Percentiles rank a stretch among this genome's conserved stretches.
These are phyloP conservation scores for Manacus vitellinus DNA, from an alignment of 2,113 vertebrate genomes.

Conservation along the genomic window DNA sequence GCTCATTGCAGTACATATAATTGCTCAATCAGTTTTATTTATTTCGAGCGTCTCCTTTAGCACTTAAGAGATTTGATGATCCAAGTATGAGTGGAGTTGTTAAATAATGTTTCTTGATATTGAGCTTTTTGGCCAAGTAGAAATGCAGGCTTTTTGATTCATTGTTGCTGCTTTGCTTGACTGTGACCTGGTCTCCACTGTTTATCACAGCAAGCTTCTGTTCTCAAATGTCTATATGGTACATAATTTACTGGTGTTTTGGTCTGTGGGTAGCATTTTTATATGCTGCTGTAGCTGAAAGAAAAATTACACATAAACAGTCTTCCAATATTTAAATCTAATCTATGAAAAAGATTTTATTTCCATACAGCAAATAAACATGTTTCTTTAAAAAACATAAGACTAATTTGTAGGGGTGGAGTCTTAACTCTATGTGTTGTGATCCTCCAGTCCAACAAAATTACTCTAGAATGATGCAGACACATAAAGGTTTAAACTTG, in stretches of 20 bases:
- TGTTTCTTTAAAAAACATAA: background rate
- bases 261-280: background rate
- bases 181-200: background rate
- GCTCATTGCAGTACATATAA: background rate
- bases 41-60: background rate
- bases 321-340: background rate
- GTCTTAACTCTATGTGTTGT: fast-evolving
- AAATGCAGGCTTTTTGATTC: background rate
- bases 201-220: background rate
- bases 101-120: background rate
- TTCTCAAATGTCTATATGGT: background rate
- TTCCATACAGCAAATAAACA: background rate
- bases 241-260: background rate
- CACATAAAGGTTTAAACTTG: background rate
- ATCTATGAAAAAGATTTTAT: background rate
- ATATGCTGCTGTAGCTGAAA: background rate
- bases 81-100: background rate
- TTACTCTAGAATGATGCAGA: fast-evolving
- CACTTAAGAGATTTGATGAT: background rate
- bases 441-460: background rate
- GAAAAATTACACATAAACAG: background rate
- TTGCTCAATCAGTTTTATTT: constrained; percentile 9
- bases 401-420: background rate
- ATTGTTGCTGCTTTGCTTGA: background rate
- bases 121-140: background rate